Evolutionary conservation across 2,113 vertebrate species (phyloP), one percentile per base, ranked within the genome.

Genomic region (Semicossyphus pulcher): DNA sequence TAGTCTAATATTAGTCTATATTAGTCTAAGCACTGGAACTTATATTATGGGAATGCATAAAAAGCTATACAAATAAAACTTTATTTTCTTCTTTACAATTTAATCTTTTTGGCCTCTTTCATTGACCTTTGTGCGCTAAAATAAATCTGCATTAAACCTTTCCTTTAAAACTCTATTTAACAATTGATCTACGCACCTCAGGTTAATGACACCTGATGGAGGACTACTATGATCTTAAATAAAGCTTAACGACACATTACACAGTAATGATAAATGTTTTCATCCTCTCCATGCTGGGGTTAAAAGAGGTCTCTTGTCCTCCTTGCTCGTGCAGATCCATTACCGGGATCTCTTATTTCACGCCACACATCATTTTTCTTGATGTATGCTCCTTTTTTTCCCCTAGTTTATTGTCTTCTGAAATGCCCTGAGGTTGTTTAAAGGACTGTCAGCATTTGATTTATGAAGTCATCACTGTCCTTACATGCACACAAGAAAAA

Each of bases 281-380:
- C 3, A 18, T 53, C 61, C 42, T 37, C 37, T 39, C 5, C 7
- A 52, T 29, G 44, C 20, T 21, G 51, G 10, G 23, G 4, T 23
- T 62, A 20, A 41, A 11, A 25, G 44, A 77, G 39, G 23, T 0
- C 41, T 53, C 45, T 15, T 26, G 32, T 51, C 34, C 10, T 26
- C 48, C 66, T 31, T 39, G 42, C 58, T 63, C 39, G 52, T 26
- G 47, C 52, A 59, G 52, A 82, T 64, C 32, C 31, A 59, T 62
- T 36, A 32, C n/a, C 5, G 51, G 6, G 47, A 51, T 61, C 48
- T 59, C 63, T 70, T 49, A 66, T 72, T 81, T 63, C n/a, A 54
- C 48, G 62, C 45, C 37, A 42, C 34, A 32, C 36, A 52, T 66
- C 10, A 64, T 62, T 60, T 59, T 72, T 67, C 49, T 32, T 49